Evolutionary conservation across 2,797 vertebrate genomes (phyloP), one percentile per base, ranked within the genome.

Genomic region (Distichodus sexfasciatus): DNA sequence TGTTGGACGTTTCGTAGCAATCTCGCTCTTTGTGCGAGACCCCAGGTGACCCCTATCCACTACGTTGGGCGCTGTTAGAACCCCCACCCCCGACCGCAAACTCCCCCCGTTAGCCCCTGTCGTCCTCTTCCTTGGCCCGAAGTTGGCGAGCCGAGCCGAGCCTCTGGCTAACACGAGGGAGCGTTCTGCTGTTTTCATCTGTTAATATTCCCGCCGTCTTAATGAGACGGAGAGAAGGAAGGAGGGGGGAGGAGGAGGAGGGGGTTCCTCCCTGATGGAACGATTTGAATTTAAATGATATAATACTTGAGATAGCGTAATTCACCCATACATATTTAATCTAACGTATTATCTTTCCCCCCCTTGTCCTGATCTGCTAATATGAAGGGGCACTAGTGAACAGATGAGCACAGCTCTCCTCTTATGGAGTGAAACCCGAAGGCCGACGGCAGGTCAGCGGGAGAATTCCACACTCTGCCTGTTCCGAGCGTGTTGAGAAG

Each of bases 321-420:
- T 91, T 91, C 84, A 79, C 82, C 86, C 87, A 91, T 91, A 90
- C 89, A 92, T 92, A 90, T 92, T 91, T 91, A 91, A 92, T 91
- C 87, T 90, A 87, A 90, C 87, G 80, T 80, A 91, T 89, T 85
- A 91, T 88, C 89, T 85, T 50, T 86, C 83, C 83, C 80, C 58
- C 44, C 40, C 17, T 9, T 17, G 14, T 8, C 83, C 83, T 83
- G 73, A 87, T 74, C 82, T 79, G 81, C 83, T 79, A 84, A 87
- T 83, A 74, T 81, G 86, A 88, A 84, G 81, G 84, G 80, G 77
- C 60, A 75, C 76, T 72, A 73, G 79, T 57, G 79, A 57, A 70
- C 74, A 38, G 65, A 75, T 79, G 76, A 74, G 76, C 55, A 76
- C 63, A 82, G 77, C 41, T 55, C 31, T 46, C 14, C 12, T 60